These are phyloP conservation scores for Epicampocera succincta DNA, from an alignment of 2,888 invertebrate genomes.

Conservation along the genomic window DNA sequence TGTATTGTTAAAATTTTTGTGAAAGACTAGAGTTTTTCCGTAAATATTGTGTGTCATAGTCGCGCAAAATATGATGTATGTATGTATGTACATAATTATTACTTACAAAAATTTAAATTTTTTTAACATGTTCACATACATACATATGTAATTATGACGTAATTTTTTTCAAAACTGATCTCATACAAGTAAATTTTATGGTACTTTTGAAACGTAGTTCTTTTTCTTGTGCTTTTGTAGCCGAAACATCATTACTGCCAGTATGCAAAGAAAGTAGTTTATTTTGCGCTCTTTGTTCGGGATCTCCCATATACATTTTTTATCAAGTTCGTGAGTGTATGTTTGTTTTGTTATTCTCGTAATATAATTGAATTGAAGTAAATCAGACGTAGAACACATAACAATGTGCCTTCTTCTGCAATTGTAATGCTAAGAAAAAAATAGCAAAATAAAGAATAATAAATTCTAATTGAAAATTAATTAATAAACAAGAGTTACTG, in stretches of 20 bases:
- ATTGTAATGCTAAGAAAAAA: slow-evolving; percentile 31
- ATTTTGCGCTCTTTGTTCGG: slow-evolving; percentile 44
- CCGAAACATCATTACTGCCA: slow-evolving; percentile 17
- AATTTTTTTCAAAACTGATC: too few relatives aligned
- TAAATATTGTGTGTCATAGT: too few relatives aligned
- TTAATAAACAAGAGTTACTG: slow-evolving; percentile 67
- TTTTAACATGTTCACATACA: too few relatives aligned
- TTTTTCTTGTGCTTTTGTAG: not conserved
- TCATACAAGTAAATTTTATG: too few relatives aligned
- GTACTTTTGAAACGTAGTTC: not conserved
- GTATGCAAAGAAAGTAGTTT: slow-evolving; percentile 45
- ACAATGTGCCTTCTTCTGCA: slow-evolving; percentile 47
- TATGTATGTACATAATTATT: too few relatives aligned
- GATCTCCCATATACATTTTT: slow-evolving; percentile 27
- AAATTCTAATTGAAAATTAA: slow-evolving; percentile 72
- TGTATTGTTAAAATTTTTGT: too few relatives aligned
- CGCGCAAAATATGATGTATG: too few relatives aligned
- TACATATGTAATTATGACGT: too few relatives aligned
- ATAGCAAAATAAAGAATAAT: slow-evolving; percentile 40
- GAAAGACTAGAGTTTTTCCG: too few relatives aligned
- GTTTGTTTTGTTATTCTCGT: slow-evolving; percentile 46
- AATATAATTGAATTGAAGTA: slow-evolving; percentile 65
- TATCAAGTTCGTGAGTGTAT: not conserved
- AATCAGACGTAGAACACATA: slow-evolving; percentile 58
- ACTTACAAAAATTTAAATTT: too few relatives aligned